Base-by-base conservation (phyloP, 2,797 vertebrate genomes). In the Taenioides sp. region DNA sequence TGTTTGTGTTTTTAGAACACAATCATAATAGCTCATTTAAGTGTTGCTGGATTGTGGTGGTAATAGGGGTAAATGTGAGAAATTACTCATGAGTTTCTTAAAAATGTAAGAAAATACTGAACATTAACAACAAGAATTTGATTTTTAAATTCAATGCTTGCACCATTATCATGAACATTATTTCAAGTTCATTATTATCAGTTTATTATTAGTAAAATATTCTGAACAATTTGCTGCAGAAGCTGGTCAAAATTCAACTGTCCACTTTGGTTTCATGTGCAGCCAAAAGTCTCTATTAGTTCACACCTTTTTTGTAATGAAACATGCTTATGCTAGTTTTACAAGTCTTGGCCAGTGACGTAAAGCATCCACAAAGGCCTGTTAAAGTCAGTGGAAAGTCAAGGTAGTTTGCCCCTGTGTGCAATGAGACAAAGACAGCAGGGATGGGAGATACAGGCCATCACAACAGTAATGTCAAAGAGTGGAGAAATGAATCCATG, bases 361-460 rank as follows among this genome's bases (percentile, higher is more conserved):
- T 68, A 27, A 49, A 52, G 63, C 76, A 79, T 92, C 91, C 88
- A 76, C 72, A 63, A 69, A 90, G 89, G 91, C 89, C 87, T 89
- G 88, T 91, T 91, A 92, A 92, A 87, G 25, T 43, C 71, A 83
- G 79, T 92, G 91, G 89, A 92, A 93, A 92, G 83, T 87, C 81
- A 82, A 90, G 77, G 84, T 85, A 82, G 88, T 87, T 82, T 83
- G 80, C 77, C 77, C 55, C 28, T 27, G 76, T 80, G 86, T 82
- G 80, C 82, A 88, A 86, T 90, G 88, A 86, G 88, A 88, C 80
- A 79, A 76, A 87, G 86, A 87, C 87, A 85, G 86, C 85, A 75
- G 57, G 84, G 88, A 92, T 86, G 85, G 82, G 86, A 88, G 84
- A 89, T 83, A 85, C 83, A 72, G 78, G 75, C 80, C 85, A 70